These are phyloP conservation scores for Phalacrocorax carbo DNA, from an alignment of 2,113 vertebrate species.

Conservation along the genomic window DNA sequence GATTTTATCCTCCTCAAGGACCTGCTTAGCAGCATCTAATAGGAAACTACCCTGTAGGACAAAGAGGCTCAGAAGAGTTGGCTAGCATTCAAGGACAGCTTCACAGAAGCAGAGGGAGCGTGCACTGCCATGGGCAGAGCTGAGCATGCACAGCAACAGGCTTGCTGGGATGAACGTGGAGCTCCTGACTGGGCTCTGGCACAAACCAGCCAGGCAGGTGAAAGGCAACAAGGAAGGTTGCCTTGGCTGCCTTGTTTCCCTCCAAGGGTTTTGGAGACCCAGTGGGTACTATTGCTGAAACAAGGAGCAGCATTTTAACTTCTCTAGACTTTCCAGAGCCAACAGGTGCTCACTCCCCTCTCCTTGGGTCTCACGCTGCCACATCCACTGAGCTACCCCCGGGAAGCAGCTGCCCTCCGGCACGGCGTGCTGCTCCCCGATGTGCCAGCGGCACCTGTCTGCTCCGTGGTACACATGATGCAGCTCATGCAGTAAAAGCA, in stretches of 20 bases:
- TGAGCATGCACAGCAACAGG: background rate
- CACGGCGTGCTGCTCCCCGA: rapidly evolving
- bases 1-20: background rate
- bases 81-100: background rate
- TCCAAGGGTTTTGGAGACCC: background rate
- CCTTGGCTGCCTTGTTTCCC: background rate
- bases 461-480: rapidly evolving
- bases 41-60: background rate
- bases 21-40: background rate
- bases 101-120: background rate
- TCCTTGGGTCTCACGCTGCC: background rate
- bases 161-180: rapidly evolving
- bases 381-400: background rate
- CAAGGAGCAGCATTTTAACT: background rate
- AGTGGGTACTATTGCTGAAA: background rate
- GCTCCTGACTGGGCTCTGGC: rapidly evolving
- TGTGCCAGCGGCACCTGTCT: background rate
- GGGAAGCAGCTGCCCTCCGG: background rate
- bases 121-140: background rate
- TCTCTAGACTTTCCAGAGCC: background rate
- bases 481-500: background rate
- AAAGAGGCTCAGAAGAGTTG: background rate
- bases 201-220: background rate
- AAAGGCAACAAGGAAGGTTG: background rate
- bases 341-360: background rate